Evolutionary conservation across 2,797 vertebrate species (phyloP).

Genomic region (Sebastes vulpes): DNA sequence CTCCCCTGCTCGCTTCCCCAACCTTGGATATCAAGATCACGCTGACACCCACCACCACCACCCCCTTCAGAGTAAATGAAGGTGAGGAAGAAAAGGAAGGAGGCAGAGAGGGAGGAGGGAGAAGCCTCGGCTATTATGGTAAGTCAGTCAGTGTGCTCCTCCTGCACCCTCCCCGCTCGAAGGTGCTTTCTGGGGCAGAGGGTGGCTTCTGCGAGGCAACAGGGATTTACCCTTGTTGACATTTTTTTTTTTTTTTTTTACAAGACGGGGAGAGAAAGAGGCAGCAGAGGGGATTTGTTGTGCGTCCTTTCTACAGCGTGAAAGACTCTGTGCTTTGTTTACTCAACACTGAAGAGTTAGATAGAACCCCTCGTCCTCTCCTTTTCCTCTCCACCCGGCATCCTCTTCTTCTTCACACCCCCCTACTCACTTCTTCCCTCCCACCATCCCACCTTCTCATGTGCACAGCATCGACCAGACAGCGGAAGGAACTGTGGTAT

Average conservation of each 20-base stretch:
- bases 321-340: conserved; percentile 75
- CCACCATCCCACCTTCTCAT: conserved; percentile 23
- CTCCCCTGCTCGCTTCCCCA: conserved; percentile 20
- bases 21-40: conserved; percentile 71
- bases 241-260: neutral
- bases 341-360: conserved; percentile 32
- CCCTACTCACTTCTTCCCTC: conserved; percentile 9
- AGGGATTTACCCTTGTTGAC: conserved; percentile 75
- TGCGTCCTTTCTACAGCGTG: conserved; percentile 57
- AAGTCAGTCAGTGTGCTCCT: conserved; percentile 68
- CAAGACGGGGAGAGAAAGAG: conserved; percentile 37
- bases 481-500: conserved; percentile 42
- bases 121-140: conserved; percentile 70
- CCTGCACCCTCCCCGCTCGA: conserved; percentile 30
- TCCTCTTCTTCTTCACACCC: neutral
- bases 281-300: conserved; percentile 64
- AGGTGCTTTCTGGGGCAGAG: conserved; percentile 68
- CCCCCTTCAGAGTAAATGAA: conserved; percentile 65
- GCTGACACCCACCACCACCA: neutral
- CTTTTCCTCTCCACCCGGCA: conserved; percentile 6
- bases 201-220: conserved; percentile 43
- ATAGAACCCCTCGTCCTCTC: conserved; percentile 6
- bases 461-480: conserved; percentile 20
- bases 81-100: conserved; percentile 76
- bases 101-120: conserved; percentile 72